Evolutionary conservation across 2,797 vertebrate species (phyloP), one percentile per base, ranked within the genome.

Genomic region (Hyperoplus lanceolatus): DNA sequence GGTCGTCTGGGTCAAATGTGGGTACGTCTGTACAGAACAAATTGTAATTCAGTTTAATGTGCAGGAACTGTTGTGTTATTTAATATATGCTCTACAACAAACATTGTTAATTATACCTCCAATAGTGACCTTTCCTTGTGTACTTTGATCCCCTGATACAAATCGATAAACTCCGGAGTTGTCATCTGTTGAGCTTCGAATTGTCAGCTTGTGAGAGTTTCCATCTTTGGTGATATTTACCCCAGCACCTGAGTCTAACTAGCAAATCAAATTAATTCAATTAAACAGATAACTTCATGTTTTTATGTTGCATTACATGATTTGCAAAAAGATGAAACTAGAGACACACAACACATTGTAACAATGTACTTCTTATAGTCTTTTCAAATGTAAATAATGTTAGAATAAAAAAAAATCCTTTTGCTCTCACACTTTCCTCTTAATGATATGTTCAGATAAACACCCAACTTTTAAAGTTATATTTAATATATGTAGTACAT

Each of bases 101-200:
- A 66, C 5, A 12, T 8, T 57, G 61, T 73, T 15, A 43, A 43
- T 61, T 71, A 85, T 93, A 96, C 96, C 95, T 96, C 96, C 94
- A 74, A 95, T 87, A 67, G 82, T 93, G 87, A 96, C 46, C 21
- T 92, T 94, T 83, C 92, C 95, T 80, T 95, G 90, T 11, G 95
- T 95, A 80, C 88, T 95, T 4, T 79, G 64, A 38, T 92, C 92
- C 46, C 93, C 95, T 13, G 94, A 91, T 67, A 86, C 90, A 83
- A 96, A 97, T 54, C 85, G 87, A 77, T 97, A 96, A 81, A 90
- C 82, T 68, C 95, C 96, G 7, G 94, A 87, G 75, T 95, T 92
- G 6, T 91, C 78, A 15, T 94, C 94, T 43, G 81, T 88, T 12
- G 84, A 94, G 9, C 75, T 92, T 77, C 88, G 12, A 72, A 96